phyloP scores from a whole-genome alignment of 2,888 invertebrate species.

The Cheilosia scutellata region DNA sequence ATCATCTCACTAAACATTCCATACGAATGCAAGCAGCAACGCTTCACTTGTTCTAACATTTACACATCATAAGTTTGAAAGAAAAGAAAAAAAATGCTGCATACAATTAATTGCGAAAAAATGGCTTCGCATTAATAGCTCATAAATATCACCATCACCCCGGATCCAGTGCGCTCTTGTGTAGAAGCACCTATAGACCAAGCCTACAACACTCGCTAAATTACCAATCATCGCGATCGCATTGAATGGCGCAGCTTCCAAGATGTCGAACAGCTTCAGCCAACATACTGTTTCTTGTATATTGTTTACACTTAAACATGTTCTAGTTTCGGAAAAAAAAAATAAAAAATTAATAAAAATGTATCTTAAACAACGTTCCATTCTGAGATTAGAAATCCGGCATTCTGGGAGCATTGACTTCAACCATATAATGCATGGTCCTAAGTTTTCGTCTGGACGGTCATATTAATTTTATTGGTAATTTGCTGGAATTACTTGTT shows the following conservation, averaged over 20 bases:
- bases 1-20: neutral
- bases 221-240: conserved; percentile 27
- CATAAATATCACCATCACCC: conserved; percentile 32
- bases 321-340: neutral
- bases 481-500: conserved; percentile 21
- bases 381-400: neutral
- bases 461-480: neutral
- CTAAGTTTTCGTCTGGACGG: neutral
- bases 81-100: conserved; percentile 16
- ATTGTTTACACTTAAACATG: neutral
- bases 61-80: conserved; percentile 22
- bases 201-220: conserved; percentile 14
- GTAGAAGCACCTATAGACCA: conserved; percentile 31
- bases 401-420: neutral
- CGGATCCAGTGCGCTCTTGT: conserved; percentile 6
- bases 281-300: neutral
- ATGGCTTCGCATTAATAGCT: conserved; percentile 23
- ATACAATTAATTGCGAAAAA: conserved; percentile 33
- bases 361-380: neutral
- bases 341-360: neutral
- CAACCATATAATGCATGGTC: neutral
- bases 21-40: conserved; percentile 3
- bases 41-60: conserved; percentile 22
- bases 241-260: conserved; percentile 1
- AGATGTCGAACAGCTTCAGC: neutral